Base-by-base conservation (phyloP, 2,888 invertebrate species). In the Lacanobia wlatinum region DNA sequence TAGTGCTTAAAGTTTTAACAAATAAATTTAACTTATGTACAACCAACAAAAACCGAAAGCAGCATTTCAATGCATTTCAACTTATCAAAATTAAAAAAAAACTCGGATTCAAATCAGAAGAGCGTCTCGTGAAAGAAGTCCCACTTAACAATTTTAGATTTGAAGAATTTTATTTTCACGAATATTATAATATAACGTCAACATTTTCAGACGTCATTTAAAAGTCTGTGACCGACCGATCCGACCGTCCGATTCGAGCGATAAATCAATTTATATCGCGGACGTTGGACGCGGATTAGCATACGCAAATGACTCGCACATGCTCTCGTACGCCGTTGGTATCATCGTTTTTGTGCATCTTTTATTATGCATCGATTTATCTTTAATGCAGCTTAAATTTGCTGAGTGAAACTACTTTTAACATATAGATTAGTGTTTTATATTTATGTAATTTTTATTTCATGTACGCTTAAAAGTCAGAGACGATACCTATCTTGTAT, bases 221-320 rank as follows among this genome's bases (percentile, higher is more conserved):
- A 78, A 84, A 75, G 63, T 70, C 60, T 74, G 50, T 28, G 71
- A 58, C 53, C 63, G 56, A 65, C 58, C 64, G 61, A 70, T 53
- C 70, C 48, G 5, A 55, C 70, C 65, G 73, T 58, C 78, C 76
- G 73, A 84, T 72, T 74, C 71, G 58, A 66, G 69, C 77, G 75
- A 84, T 84, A 85, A 85, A 84, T 84, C 86, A 85, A 83, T 84
- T 85, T 80, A 81, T 73, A 75, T 68, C 70, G 73, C 72, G 81
- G 43, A 68, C 72, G 76, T 58, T 66, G 85, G 70, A 63, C 68
- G 59, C 8, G 82, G 70, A 85, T 84, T 85, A 84, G 76, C 84
- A 85, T 84, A 84, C 84, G 75, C 72, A 85, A 84, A 84, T 85
- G 81, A 84, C 83, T 78, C 63, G 78, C 83, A 76, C 76, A 83